Evolutionary conservation across 2,888 invertebrate genomes (phyloP).

Genomic region (Melanophora roralis): DNA sequence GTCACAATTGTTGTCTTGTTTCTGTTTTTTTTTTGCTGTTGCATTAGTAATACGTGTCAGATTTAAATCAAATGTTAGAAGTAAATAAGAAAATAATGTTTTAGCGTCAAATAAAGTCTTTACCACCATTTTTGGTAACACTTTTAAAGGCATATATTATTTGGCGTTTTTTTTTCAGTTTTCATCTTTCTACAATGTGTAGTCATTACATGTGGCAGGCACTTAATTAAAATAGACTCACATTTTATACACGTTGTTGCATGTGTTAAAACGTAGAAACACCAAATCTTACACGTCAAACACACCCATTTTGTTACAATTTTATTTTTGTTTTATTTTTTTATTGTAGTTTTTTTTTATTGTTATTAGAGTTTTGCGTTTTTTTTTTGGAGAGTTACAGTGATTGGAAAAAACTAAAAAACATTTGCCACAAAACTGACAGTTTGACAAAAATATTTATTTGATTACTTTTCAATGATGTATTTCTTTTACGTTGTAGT

Average conservation of each 20-base stretch:
- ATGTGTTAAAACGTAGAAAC: constrained; percentile 52
- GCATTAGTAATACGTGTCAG: constrained; percentile 56
- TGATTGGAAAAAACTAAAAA: constrained; percentile 46
- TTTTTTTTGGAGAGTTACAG: constrained; percentile 36
- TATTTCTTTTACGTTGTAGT: neutral
- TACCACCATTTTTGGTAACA: constrained; percentile 57
- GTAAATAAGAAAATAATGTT: constrained; percentile 21
- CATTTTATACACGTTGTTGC: constrained; percentile 62
- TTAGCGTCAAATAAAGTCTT: constrained; percentile 33
- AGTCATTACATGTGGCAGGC: constrained; percentile 62
- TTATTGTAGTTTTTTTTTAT: neutral
- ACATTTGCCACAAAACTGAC: constrained; percentile 43
- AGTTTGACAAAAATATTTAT: constrained; percentile 37
- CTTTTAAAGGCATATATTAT: constrained; percentile 28
- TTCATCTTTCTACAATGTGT: constrained; percentile 56
- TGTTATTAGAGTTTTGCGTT: neutral
- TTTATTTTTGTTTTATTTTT: constrained; percentile 17
- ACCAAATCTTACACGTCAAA: constrained; percentile 61
- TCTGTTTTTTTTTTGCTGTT: constrained; percentile 44
- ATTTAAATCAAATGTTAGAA: constrained; percentile 56
- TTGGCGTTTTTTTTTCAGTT: constrained; percentile 27
- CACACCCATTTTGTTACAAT: constrained; percentile 62
- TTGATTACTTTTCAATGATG: constrained; percentile 26
- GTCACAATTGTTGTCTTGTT: constrained; percentile 53
- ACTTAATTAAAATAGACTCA: constrained; percentile 63